A percentile compares a stretch with the other conserved stretches of the same genome.
Conservation (phyloP, 2,797 vertebrate species). For the Carcharodon carcharias region DNA sequence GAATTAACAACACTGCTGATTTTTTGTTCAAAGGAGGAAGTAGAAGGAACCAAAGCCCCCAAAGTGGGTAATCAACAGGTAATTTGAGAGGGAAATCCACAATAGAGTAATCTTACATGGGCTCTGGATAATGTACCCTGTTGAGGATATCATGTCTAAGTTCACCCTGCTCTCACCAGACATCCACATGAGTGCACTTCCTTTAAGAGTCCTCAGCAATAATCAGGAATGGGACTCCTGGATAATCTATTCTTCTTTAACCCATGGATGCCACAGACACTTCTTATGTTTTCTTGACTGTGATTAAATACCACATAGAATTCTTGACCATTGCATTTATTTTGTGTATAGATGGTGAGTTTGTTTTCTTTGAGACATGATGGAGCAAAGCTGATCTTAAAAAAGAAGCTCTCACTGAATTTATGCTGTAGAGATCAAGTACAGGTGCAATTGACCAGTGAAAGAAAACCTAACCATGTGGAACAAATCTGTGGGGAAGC, state of each 20-base stretch:
- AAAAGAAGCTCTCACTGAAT: not conserved
- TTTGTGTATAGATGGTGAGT: not conserved
- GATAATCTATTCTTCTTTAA: too few relatives aligned
- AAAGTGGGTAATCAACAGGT: too few relatives aligned
- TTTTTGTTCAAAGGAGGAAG: too few relatives aligned
- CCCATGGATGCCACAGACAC: not conserved
- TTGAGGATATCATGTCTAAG: not conserved
- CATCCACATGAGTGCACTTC: not conserved
- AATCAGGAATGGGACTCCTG: not conserved
- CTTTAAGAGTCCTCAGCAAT: too few relatives aligned
- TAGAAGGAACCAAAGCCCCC: too few relatives aligned
- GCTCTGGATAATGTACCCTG: not conserved
- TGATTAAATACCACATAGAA: not conserved
- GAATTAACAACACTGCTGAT: too few relatives aligned
- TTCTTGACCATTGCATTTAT: not conserved
- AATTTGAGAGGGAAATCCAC: too few relatives aligned
- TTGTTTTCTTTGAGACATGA: not conserved
- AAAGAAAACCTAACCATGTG: not conserved
- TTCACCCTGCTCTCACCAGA: not conserved
- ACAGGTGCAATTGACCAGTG: not conserved
- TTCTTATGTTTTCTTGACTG: not conserved
- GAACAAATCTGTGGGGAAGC: not conserved
- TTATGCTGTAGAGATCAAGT: not conserved
- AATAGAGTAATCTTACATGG: too few relatives aligned
- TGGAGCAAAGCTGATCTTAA: not conserved